These are phyloP conservation scores for Osmerus mordax DNA, from an alignment of 2,113 vertebrate genomes.

Conservation along the genomic window DNA sequence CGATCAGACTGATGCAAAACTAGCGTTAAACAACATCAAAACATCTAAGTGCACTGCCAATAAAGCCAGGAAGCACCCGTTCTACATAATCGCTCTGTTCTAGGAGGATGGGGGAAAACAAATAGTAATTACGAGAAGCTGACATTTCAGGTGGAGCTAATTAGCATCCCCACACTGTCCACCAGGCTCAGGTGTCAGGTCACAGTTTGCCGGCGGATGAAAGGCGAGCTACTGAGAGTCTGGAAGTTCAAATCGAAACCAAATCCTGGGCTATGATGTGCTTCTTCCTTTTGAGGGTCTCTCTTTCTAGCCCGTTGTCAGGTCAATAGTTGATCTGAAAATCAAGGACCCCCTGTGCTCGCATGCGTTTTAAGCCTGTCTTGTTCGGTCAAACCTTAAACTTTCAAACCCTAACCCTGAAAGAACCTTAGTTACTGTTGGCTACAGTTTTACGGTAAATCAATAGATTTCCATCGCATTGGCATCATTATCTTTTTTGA, in stretches of 20 bases:
- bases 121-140: background rate
- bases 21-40: no score
- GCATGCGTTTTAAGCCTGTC: background rate
- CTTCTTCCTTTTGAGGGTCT: slow-evolving; percentile 25
- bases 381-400: slow-evolving; percentile 1
- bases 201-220: slow-evolving; percentile 24
- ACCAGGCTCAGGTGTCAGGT: background rate
- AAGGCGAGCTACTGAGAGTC: slow-evolving; percentile 22
- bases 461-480: no score
- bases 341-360: slow-evolving; percentile 7
- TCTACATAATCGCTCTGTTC: no score
- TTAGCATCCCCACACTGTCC: slow-evolving; percentile 5
- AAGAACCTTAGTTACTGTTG: no score
- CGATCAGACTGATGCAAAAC: no score
- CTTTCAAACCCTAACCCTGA: background rate
- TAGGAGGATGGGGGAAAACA: no score
- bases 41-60: no score
- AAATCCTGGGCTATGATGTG: slow-evolving; percentile 18
- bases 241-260: slow-evolving; percentile 2
- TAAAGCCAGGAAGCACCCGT: no score
- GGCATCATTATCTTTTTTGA: no score
- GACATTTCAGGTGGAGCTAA: slow-evolving; percentile 24
- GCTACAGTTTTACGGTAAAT: no score
- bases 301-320: background rate
- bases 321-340: slow-evolving; percentile 20